These are phyloP conservation scores for Cheilosia vernalis DNA, from an alignment of 2,888 invertebrate genomes.

Conservation along the genomic window DNA sequence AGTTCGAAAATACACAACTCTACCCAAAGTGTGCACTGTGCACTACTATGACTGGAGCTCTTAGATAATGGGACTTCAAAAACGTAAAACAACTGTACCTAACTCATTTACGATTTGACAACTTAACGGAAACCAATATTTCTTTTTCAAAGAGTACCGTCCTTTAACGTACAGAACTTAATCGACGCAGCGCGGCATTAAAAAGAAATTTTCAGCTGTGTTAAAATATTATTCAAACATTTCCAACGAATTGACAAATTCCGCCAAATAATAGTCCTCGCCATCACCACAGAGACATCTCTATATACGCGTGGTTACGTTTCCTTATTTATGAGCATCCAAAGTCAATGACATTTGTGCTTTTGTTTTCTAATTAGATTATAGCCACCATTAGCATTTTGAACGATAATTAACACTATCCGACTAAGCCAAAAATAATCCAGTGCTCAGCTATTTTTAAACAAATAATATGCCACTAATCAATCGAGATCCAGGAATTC, in stretches of 20 bases:
- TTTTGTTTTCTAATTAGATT: constrained; percentile 66
- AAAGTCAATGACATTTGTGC: constrained; percentile 60
- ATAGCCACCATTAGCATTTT: constrained; percentile 65
- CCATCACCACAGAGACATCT: not conserved
- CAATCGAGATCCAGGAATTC: constrained; percentile 66
- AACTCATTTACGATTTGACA: no score
- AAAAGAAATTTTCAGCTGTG: not conserved
- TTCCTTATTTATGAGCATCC: constrained; percentile 49
- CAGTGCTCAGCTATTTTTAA: constrained; percentile 69
- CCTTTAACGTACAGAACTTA: no score
- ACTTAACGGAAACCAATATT: no score
- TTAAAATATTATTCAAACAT: constrained; percentile 6
- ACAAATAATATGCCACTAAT: constrained; percentile 69
- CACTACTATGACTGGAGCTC: no score
- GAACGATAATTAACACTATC: constrained; percentile 45
- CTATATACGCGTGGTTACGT: not conserved
- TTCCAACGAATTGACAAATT: not conserved
- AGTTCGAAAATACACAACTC: no score
- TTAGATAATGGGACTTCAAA: no score
- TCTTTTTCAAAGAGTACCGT: no score
- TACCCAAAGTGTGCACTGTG: no score
- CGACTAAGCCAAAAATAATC: constrained; percentile 62
- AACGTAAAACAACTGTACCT: no score
- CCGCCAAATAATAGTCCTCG: not conserved
- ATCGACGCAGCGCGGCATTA: not conserved